phyloP scores from a whole-genome alignment of 2,888 invertebrate species.

The Trissoscelio sp. region DNA sequence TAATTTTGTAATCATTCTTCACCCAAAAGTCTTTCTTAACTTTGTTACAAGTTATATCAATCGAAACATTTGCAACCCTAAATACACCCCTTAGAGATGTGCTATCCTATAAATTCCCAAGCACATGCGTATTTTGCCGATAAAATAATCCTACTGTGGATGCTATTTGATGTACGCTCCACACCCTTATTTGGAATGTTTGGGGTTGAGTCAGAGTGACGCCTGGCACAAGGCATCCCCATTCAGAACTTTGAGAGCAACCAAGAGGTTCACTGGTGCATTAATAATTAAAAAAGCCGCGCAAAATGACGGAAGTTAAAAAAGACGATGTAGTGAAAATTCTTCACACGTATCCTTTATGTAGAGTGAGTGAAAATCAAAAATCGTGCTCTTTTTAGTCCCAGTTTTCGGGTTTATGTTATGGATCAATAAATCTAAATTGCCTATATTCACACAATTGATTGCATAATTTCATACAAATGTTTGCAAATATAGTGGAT shows the following conservation, averaged over 20 bases:
- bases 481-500: background rate
- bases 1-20: too few relatives aligned
- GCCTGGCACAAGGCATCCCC: conserved; percentile 53
- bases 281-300: conserved; percentile 38
- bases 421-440: conserved; percentile 64
- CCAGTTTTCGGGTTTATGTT: too few relatives aligned
- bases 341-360: conserved; percentile 86
- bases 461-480: conserved; percentile 14
- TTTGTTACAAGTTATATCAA: too few relatives aligned
- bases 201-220: conserved; percentile 62
- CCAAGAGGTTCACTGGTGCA: conserved; percentile 13
- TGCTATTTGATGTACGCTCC: conserved; percentile 37
- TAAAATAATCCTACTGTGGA: conserved; percentile 29
- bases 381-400: too few relatives aligned
- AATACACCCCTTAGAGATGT: background rate
- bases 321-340: conserved; percentile 84
- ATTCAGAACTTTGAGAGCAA: conserved; percentile 25
- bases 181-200: conserved; percentile 58
- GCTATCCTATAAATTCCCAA: conserved; percentile 24
- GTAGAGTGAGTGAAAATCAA: conserved; percentile 83
- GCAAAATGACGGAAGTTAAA: conserved; percentile 81
- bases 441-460: conserved; percentile 2
- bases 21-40: too few relatives aligned
- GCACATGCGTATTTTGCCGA: conserved; percentile 57
- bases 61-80: background rate